Evolutionary conservation across 2,888 invertebrate species (phyloP), one percentile per base, ranked within the genome.

Genomic region (Melitaea athalia): DNA sequence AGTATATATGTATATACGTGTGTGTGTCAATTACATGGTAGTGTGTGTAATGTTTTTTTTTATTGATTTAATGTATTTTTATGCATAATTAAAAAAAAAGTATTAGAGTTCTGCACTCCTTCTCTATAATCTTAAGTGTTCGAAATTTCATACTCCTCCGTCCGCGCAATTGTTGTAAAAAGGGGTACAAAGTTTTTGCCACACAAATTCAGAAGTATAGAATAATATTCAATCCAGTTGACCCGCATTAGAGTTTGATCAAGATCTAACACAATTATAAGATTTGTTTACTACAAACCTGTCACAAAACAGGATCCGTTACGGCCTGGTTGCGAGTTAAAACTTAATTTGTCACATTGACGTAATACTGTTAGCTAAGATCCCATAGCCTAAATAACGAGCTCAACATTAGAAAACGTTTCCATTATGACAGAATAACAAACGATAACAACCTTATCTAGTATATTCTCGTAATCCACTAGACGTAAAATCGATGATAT

Each of bases 341-440:
- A 84, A 85, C 83, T 78, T 82, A 82, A 85, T 79, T 80, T 85
- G 84, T 85, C 84, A 86, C 83, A 80, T 85, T 83, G 81, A 79
- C 75, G 78, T 80, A 82, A 71, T 66, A 82, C 82, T 83, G 72
- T 79, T 82, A 80, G 71, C 71, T 70, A 71, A 70, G 73, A 70
- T 68, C 69, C 70, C 69, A 68, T 71, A 70, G 71, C 77, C 76
- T 78, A 77, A 81, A 82, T 82, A 83, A 84, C 85, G 83, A 85
- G 86, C 86, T 85, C 85, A 85, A 78, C 80, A 76, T 80, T 64
- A 59, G 42, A 60, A 55, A 61, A 47, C 49, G 68, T 68, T 68
- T 64, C 61, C 64, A 60, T 55, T 68, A 52, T 53, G 24, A 17
- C 12, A 15, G 17, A 6, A 15, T 5, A 15, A 24, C 14, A 45